Evolutionary conservation across 2,888 invertebrate genomes (phyloP), one percentile per base, ranked within the genome.

Genomic region (Nomada ruficornis): DNA sequence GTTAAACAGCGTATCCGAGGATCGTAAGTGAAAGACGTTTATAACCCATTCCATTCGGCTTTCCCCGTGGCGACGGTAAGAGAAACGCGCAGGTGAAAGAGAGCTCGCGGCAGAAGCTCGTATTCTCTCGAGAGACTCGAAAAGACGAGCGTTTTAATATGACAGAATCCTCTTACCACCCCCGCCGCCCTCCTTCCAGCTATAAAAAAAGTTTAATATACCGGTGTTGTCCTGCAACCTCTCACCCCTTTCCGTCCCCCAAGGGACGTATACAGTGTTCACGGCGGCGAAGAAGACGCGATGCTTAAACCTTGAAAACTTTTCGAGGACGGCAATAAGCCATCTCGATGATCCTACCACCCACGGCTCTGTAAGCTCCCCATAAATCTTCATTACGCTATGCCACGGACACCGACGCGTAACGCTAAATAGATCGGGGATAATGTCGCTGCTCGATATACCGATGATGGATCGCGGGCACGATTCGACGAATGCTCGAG

Each of bases 381-480:
- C 86, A 91, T 92, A 92, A 91, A 92, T 92, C 91, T 91, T 91
- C 91, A 91, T 92, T 92, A 91, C 80, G 87, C 85, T 88, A 87
- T 89, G 86, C 88, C 84, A 87, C 83, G 80, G 77, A 81, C 71
- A 80, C 78, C 70, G 26, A 42, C 63, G 80, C 29, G 63, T 64
- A 80, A 82, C 86, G 78, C 64, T 29, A 26, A 65, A 63, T 55
- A 63, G 81, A 86, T 87, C 80, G 85, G 88, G 85, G 85, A 83
- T 59, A 60, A 80, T 86, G 80, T 88, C 86, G 78, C 36, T 47
- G 54, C 72, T 70, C 82, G 79, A 75, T 78, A 69, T 67, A 36
- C 36, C 59, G 85, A 81, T 84, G 86, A 88, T 85, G 75, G 85
- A 88, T 88, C 81, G 85, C 59, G 80, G 26, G 15, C 26, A 36